Percentiles rank a stretch among this genome's conserved stretches.
phyloP scores from a whole-genome alignment of 2,113 vertebrate species.

The Herpailurus yagouaroundi region DNA sequence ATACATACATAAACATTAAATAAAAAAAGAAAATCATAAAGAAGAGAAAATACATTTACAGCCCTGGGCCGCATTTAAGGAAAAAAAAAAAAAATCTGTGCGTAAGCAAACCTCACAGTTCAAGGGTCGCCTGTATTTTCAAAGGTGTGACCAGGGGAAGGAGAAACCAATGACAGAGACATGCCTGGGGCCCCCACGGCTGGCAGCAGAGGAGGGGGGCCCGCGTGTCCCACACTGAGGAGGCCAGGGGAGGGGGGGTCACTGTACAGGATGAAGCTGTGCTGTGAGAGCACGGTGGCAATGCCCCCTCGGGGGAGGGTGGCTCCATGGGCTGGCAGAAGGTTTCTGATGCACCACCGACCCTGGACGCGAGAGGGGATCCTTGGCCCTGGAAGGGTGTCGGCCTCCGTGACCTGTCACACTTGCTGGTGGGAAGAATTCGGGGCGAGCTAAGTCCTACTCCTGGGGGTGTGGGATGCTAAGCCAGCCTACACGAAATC shows the following conservation, averaged over 20 bases:
- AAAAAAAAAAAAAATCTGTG: neutral
- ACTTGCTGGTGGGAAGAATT: fast-evolving
- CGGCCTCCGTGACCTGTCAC: neutral
- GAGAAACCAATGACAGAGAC: fast-evolving
- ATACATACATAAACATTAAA: too few relatives aligned
- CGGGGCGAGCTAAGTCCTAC: neutral
- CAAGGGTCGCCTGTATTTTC: neutral
- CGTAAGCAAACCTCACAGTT: neutral
- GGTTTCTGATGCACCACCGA: neutral
- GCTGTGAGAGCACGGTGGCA: fast-evolving
- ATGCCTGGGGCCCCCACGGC: neutral
- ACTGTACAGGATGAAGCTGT: too few relatives aligned
- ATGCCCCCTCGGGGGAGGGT: fast-evolving
- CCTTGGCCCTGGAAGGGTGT: too few relatives aligned
- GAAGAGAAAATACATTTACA: neutral
- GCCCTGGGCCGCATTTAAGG: too few relatives aligned
- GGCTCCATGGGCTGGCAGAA: neutral
- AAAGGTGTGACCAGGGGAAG: neutral
- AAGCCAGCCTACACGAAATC: fast-evolving
- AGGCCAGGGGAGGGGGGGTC: fast-evolving
- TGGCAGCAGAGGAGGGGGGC: neutral
- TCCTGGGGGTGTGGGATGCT: fast-evolving
- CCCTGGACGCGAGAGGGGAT: neutral
- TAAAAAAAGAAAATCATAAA: neutral
- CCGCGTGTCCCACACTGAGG: fast-evolving